phyloP scores from a whole-genome alignment of 2,797 vertebrate genomes.

The Smutsia gigantea region DNA sequence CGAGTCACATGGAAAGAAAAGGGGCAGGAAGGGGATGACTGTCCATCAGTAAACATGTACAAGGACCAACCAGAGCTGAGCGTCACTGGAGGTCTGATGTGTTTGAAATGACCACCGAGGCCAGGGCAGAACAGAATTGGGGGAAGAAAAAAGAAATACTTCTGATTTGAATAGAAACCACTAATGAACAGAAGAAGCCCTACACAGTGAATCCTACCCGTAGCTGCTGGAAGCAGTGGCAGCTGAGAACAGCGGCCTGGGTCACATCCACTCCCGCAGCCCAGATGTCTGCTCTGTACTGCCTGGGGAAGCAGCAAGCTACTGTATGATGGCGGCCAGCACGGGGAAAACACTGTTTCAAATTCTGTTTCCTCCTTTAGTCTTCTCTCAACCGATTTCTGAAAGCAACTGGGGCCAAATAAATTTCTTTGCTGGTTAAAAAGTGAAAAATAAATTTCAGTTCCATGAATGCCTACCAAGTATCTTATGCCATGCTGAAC shows the following conservation, averaged over 20 bases:
- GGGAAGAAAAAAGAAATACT: background rate
- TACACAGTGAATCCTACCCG: background rate
- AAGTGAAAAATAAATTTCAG: background rate
- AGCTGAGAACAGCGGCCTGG: too few species aligned
- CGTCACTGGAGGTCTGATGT: background rate
- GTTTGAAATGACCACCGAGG: background rate
- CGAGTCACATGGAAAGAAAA: background rate
- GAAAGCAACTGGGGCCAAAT: background rate
- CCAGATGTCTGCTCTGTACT: background rate
- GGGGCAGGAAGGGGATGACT: fast-evolving
- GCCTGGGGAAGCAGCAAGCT: too few species aligned
- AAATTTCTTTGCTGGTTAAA: background rate
- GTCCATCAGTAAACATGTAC: background rate
- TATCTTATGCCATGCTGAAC: too few species aligned
- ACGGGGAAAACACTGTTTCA: background rate
- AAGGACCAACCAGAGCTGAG: background rate
- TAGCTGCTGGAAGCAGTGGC: background rate
- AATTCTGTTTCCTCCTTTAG: background rate
- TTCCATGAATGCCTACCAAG: background rate
- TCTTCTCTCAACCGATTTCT: background rate
- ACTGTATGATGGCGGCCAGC: fast-evolving
- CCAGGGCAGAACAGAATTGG: background rate
- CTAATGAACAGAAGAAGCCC: background rate
- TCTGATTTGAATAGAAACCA: background rate
- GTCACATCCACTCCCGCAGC: fast-evolving